Evolutionary conservation across 2,888 invertebrate genomes (phyloP).

Genomic region (Terebella lapidaria): DNA sequence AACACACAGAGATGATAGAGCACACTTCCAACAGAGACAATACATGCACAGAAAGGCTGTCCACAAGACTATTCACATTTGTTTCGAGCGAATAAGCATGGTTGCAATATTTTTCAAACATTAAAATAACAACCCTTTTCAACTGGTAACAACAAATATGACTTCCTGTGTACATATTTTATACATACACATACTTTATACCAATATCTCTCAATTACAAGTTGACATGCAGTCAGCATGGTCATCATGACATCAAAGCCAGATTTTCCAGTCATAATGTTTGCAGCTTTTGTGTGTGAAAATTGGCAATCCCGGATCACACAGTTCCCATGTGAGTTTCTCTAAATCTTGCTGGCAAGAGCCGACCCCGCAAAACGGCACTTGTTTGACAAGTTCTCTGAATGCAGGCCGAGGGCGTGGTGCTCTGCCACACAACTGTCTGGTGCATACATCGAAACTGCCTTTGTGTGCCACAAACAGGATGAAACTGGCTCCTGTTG

Average conservation of each 20-base stretch:
- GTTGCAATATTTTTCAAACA: no score
- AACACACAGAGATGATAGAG: no score
- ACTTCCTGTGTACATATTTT: not conserved
- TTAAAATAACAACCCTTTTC: no score
- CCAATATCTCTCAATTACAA: not conserved
- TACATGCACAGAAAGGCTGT: no score
- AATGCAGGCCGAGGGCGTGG: conserved; percentile 65
- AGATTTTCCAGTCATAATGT: conserved; percentile 18
- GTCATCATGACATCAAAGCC: conserved; percentile 13
- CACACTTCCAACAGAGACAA: no score
- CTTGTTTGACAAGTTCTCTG: conserved; percentile 68
- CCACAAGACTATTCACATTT: no score
- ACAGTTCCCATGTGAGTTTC: conserved; percentile 62
- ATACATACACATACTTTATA: not conserved
- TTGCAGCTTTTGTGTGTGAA: conserved; percentile 49
- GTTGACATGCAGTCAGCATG: not conserved
- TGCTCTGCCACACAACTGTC: conserved; percentile 66
- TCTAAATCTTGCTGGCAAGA: conserved; percentile 35
- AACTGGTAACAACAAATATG: not conserved
- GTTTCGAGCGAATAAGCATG: no score
- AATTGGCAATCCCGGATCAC: conserved; percentile 74
- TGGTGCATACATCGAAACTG: conserved; percentile 77
- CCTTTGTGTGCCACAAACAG: conserved; percentile 89
- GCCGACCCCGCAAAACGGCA: conserved; percentile 77
- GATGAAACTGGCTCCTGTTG: conserved; percentile 72